Evolutionary conservation across 1,140 invertebrate genomes (phyloP).

Genomic region (Euglossa dilemma): DNA sequence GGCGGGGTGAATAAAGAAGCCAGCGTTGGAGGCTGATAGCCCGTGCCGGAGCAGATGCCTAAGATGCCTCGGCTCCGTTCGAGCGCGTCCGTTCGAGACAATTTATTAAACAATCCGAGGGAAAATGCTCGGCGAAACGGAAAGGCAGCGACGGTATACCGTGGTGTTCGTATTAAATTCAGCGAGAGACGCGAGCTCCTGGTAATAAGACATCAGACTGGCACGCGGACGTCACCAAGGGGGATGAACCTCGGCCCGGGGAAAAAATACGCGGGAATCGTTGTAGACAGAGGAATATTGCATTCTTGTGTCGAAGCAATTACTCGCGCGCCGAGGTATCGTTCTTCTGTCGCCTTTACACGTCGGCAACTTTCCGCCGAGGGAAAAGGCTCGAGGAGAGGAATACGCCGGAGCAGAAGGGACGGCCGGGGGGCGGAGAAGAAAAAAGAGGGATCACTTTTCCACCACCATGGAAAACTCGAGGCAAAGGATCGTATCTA

Average conservation of each 20-base stretch:
- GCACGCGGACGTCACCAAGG: slow-evolving; percentile 28
- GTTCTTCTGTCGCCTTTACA: slow-evolving; percentile 51
- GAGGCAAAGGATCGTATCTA: slow-evolving; percentile 50
- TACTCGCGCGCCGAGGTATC: slow-evolving; percentile 60
- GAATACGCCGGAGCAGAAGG: neutral
- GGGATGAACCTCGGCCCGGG: neutral
- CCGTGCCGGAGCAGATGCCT: too few species aligned
- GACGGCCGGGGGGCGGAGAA: neutral
- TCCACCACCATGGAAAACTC: slow-evolving; percentile 39
- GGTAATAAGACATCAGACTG: slow-evolving; percentile 56
- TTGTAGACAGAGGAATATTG: slow-evolving; percentile 68
- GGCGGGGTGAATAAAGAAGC: too few species aligned
- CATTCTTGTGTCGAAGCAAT: slow-evolving; percentile 73
- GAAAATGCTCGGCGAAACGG: slow-evolving; percentile 9
- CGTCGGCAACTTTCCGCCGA: slow-evolving; percentile 19
- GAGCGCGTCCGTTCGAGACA: neutral
- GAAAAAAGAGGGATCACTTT: slow-evolving; percentile 34
- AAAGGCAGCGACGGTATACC: slow-evolving; percentile 14
- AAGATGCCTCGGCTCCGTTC: neutral
- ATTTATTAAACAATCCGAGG: slow-evolving; percentile 36
- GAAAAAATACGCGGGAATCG: slow-evolving; percentile 53
- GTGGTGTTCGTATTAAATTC: slow-evolving; percentile 46
- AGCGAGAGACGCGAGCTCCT: slow-evolving; percentile 21
- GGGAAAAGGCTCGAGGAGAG: neutral
- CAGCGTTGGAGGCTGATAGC: too few species aligned